These are phyloP conservation scores for Apodemus sylvaticus DNA, from an alignment of 2,113 vertebrate species.

Conservation along the genomic window DNA sequence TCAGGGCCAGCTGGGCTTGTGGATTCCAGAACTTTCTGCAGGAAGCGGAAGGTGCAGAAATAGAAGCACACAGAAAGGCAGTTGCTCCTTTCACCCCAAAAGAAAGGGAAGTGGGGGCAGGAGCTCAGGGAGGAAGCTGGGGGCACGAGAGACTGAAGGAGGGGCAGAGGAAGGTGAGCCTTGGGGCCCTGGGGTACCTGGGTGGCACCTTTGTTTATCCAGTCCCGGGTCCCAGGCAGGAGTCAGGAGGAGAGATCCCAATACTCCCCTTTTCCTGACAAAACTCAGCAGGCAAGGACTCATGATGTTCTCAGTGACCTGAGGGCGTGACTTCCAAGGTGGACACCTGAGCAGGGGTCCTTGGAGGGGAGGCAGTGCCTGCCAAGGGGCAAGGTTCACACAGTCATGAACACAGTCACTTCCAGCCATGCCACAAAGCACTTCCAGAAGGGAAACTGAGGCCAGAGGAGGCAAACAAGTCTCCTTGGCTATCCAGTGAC, in stretches of 20 bases:
- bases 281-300: neutral
- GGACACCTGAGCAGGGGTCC: neutral
- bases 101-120: constrained; percentile 44
- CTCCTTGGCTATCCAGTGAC: neutral
- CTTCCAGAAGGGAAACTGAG: neutral
- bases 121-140: neutral
- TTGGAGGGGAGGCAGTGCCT: rapidly evolving
- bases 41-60: constrained; percentile 79
- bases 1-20: constrained; percentile 63
- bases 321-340: neutral
- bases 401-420: neutral
- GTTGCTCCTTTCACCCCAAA: neutral
- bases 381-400: no score
- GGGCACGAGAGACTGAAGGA: neutral
- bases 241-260: neutral
- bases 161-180: neutral
- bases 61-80: constrained; percentile 55
- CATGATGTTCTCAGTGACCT: neutral
- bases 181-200: no score
- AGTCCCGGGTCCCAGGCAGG: no score
- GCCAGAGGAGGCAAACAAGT: neutral
- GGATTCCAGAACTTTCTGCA: constrained; percentile 74
- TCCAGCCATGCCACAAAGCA: neutral
- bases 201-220: rapidly evolving
- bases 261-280: neutral